Percentiles rank a stretch among this genome's conserved stretches.
These are phyloP conservation scores for Frankliniella intonsa DNA, from an alignment of 2,888 invertebrate species.

Conservation along the genomic window DNA sequence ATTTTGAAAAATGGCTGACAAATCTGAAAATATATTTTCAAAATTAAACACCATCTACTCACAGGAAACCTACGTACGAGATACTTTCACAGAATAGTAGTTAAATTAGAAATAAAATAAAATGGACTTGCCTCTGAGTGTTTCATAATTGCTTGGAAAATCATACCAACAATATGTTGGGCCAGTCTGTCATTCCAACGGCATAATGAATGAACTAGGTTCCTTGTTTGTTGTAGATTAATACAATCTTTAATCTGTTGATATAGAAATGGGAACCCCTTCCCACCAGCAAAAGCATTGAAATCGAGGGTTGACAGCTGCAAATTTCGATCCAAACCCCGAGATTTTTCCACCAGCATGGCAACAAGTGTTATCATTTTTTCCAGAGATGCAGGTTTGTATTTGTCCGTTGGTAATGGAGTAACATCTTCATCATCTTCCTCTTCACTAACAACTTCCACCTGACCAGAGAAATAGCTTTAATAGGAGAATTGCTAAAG, in stretches of 20 bases:
- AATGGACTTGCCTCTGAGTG: conserved; percentile 68
- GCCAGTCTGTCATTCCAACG: conserved; percentile 88
- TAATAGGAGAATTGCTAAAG: background rate
- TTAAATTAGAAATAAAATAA: conserved; percentile 12
- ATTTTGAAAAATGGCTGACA: conserved; percentile 91
- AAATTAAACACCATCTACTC: background rate
- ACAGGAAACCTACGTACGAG: background rate
- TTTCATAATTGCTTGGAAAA: conserved; percentile 85
- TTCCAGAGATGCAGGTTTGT: conserved; percentile 84
- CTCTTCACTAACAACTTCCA: conserved; percentile 65
- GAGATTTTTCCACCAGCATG: conserved; percentile 79
- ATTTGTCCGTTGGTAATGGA: conserved; percentile 65
- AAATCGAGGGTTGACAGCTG: conserved; percentile 74
- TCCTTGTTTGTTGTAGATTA: conserved; percentile 85
- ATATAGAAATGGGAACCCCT: conserved; percentile 89
- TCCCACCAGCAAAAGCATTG: conserved; percentile 77
- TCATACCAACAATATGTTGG: conserved; percentile 81
- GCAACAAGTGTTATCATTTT: conserved; percentile 93
- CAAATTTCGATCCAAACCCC: conserved; percentile 67
- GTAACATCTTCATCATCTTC: conserved; percentile 65
- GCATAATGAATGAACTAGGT: conserved; percentile 85
- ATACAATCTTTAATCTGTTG: conserved; percentile 93
- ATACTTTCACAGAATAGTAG: background rate
- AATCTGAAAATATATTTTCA: conserved; percentile 50
- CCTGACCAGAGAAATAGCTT: conserved; percentile 41